phyloP scores from a whole-genome alignment of 1,140 invertebrate species.

The Hetaerina americana region DNA sequence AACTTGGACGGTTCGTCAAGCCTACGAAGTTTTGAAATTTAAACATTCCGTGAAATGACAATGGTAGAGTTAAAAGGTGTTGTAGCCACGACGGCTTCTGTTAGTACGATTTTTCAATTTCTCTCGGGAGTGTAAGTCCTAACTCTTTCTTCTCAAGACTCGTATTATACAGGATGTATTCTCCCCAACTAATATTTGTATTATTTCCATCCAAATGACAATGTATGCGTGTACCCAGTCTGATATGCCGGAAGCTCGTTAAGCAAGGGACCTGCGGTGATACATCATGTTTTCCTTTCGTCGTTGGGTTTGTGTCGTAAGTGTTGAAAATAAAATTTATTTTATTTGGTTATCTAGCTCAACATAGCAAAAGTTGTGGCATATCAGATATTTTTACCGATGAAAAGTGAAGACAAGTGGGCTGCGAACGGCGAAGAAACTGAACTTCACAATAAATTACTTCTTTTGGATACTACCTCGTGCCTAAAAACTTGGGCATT shows the following conservation, averaged over 20 bases:
- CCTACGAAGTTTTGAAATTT: not conserved
- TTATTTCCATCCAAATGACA: too few species aligned
- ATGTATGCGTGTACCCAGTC: too few species aligned
- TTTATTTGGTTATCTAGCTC: not conserved
- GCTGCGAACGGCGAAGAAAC: too few species aligned
- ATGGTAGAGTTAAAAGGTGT: not conserved
- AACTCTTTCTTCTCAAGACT: not conserved
- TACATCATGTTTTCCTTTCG: constrained; percentile 55
- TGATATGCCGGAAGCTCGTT: constrained; percentile 52
- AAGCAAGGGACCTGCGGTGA: constrained; percentile 50
- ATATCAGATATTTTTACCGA: not conserved
- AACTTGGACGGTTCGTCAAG: not conserved
- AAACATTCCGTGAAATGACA: not conserved
- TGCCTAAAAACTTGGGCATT: too few species aligned
- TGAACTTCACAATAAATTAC: not conserved
- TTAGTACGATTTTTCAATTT: not conserved
- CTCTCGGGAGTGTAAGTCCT: not conserved
- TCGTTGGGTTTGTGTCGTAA: constrained; percentile 62
- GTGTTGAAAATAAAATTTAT: constrained; percentile 23
- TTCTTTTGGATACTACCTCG: not conserved
- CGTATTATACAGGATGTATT: not conserved
- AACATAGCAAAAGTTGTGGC: not conserved
- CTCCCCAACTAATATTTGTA: not conserved
- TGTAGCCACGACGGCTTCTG: not conserved
- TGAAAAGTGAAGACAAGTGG: not conserved